Evolutionary conservation across 2,888 invertebrate species (phyloP), one percentile per base, ranked within the genome.

Genomic region (Meteorus colon): DNA sequence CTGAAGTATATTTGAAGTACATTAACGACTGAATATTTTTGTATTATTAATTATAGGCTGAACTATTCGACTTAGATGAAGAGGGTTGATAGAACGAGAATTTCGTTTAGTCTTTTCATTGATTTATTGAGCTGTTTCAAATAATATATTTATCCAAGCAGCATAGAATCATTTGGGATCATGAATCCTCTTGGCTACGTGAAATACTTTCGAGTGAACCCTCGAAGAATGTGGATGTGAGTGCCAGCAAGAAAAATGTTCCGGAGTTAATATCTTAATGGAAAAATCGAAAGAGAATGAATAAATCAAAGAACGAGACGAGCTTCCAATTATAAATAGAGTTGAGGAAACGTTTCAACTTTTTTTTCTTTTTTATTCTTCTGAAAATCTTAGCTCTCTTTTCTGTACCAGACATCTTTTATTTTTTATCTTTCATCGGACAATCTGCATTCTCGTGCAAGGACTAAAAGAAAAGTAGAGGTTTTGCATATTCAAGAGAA

Each of bases 191-290:
- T 41, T 12, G 12, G 41, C 12, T 41, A 41, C 41, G 8, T 41
- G 41, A 10, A 41, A 41, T 41, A 41, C 41, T 41, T 12, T 41
- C 41, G 41, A 12, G 12, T 12, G 12, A 41, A 41, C 41, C 41
- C 41, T 41, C 41, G 12, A 12, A 41, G 12, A 41, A 74, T 62
- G 48, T 48, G 48, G 4, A 48, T n/a, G 48, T 48, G n/a, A 48
- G 48, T 14, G 45, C 45, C 62, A 31, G 24, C 37, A 60, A 31
- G 45, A 51, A 34, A 37, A 41, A 73, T 29, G 48, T 48, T 66
- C 75, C 51, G 70, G 76, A 73, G 74, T 78, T 79, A 79, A 79
- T 79, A 77, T 76, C 70, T 73, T 75, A 77, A 77, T 79, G 78
- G 77, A 77, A 75, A 63, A 29, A 72, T 67, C 73, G 41, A 55